Percentiles rank a stretch among this genome's conserved stretches.
Conservation (phyloP, 2,888 invertebrate genomes). For the Pollenia labialis region DNA sequence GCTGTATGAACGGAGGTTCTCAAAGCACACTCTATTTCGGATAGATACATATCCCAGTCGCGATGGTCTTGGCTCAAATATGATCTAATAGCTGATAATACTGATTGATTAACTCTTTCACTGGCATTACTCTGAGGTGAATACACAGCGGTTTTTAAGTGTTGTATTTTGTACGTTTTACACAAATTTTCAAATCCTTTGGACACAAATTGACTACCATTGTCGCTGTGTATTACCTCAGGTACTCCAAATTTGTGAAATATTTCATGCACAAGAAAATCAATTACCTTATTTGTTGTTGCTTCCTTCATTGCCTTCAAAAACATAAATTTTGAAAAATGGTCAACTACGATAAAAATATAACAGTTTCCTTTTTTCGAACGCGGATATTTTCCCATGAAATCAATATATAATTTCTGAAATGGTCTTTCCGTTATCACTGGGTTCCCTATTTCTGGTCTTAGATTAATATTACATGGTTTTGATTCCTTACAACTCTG, state of each 20-base stretch:
- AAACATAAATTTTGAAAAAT: too few species aligned
- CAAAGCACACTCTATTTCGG: not conserved
- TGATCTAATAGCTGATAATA: not conserved
- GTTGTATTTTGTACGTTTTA: too few species aligned
- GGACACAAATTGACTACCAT: not conserved
- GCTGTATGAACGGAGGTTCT: not conserved
- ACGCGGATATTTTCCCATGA: too few species aligned
- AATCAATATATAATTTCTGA: too few species aligned
- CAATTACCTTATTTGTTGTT: too few species aligned
- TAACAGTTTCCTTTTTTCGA: too few species aligned
- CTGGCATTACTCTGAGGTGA: not conserved
- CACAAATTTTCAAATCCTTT: not conserved
- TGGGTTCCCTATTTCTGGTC: too few species aligned
- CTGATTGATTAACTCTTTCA: constrained; percentile 4
- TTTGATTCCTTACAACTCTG: too few species aligned
- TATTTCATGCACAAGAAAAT: not conserved
- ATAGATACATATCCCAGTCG: not conserved
- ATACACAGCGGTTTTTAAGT: not conserved
- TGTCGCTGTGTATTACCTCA: not conserved
- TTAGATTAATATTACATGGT: too few species aligned
- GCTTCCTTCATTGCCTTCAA: too few species aligned
- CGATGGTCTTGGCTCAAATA: not conserved
- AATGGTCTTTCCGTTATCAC: too few species aligned
- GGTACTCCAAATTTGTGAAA: constrained; percentile 1
- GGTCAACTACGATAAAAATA: too few species aligned